Percentiles rank a stretch among this genome's conserved stretches.
phyloP scores from a whole-genome alignment of 2,888 invertebrate genomes.

The Eupithecia inturbata region DNA sequence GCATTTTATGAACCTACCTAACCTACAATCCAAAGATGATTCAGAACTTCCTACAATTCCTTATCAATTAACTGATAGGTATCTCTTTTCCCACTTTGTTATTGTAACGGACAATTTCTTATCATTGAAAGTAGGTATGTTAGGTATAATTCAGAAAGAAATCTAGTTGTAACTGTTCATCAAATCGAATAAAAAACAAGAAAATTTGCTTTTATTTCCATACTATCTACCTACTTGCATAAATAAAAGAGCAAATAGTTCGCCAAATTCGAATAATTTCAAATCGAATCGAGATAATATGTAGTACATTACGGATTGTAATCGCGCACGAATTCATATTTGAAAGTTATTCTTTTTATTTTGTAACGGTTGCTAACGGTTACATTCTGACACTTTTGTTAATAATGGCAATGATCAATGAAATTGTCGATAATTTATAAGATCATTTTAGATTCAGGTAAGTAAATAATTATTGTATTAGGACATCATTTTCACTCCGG shows the following conservation, averaged over 20 bases:
- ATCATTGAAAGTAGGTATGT: not conserved
- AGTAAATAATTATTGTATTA: not conserved
- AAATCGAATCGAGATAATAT: conserved; percentile 38
- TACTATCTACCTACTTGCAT: not conserved
- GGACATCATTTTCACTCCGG: not conserved
- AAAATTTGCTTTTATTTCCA: not conserved
- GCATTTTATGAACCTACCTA: not conserved
- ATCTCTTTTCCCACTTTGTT: not conserved
- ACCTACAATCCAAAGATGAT: not conserved
- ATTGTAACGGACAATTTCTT: conserved; percentile 5
- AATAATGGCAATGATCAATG: conserved; percentile 52
- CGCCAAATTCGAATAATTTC: conserved; percentile 15
- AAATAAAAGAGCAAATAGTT: conserved; percentile 1
- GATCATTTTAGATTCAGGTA: not conserved
- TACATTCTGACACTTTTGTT: conserved; percentile 46
- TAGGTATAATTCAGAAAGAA: not conserved
- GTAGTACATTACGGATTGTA: conserved; percentile 47
- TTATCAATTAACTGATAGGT: not conserved
- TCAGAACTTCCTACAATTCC: not conserved
- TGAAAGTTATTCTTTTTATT: conserved; percentile 51
- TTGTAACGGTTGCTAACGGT: conserved; percentile 59
- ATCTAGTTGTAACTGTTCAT: not conserved
- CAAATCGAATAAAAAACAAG: not conserved
- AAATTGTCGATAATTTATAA: conserved; percentile 40
- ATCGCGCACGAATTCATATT: conserved; percentile 58